These are phyloP conservation scores for Sturnus vulgaris DNA, from an alignment of 2,113 vertebrate species.

Conservation along the genomic window DNA sequence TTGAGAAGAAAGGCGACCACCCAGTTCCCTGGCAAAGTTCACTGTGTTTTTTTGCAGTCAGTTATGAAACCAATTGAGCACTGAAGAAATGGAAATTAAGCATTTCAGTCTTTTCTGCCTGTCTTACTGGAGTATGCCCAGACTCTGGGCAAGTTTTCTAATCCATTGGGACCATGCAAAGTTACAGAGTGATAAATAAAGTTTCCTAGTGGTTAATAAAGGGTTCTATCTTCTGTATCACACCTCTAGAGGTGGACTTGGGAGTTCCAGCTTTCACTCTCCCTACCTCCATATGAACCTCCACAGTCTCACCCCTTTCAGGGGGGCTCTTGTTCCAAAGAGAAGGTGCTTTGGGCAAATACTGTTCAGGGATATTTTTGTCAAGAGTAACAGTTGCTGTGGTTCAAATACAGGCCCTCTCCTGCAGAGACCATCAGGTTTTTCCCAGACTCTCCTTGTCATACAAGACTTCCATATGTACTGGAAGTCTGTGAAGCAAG, in stretches of 20 bases:
- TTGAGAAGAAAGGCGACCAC: neutral
- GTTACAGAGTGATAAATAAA: neutral
- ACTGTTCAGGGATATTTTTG: neutral
- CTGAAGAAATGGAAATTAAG: neutral
- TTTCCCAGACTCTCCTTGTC: neutral
- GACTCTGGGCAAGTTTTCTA: neutral
- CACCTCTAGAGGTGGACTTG: neutral
- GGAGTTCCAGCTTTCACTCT: neutral
- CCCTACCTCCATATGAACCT: neutral
- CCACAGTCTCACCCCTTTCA: fast-evolving
- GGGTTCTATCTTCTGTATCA: neutral
- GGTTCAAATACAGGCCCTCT: neutral
- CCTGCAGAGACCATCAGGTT: neutral
- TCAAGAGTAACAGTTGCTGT: neutral
- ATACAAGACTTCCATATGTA: neutral
- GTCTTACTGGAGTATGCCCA: neutral
- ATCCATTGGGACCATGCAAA: neutral
- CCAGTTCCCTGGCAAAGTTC: neutral
- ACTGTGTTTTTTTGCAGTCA: neutral
- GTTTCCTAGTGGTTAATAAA: neutral
- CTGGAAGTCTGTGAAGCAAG: neutral
- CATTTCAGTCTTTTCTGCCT: fast-evolving
- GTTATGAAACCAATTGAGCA: neutral
- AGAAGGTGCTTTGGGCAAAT: neutral
- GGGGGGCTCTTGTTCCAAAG: neutral